Base-by-base conservation (phyloP, 2,113 vertebrate species). In the Hypomesus transpacificus region DNA sequence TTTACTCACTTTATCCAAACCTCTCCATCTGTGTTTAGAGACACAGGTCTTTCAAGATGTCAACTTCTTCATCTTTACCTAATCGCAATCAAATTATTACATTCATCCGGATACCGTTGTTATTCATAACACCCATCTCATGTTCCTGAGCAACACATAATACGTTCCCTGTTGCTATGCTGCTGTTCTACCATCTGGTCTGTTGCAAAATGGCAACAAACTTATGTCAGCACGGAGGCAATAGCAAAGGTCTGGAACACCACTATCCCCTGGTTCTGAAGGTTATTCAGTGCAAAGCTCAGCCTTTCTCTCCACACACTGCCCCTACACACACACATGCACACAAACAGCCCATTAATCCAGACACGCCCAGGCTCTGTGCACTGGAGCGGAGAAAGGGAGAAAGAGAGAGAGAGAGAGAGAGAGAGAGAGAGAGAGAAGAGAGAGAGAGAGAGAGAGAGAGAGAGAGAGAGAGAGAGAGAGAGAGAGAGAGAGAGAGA, bases 311-410 rank as follows among this genome's bases (percentile, higher is more conserved):
- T 14, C 13, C 58, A 21, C 21, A 14, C 21, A 24, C 20, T 14
- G 58, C 58, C 13, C 11, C 57, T 21, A 4, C 7, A 59, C 21
- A 24, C 11, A 9, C 22, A 20, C 22, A 13, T 21, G 4, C 52
- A n/a, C 57, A 84, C 89, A 87, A 88, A 87, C 87, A 90, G 88
- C 87, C 89, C 87, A 91, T 91, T 90, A 91, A 91, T 89, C 90
- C 89, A 89, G 88, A 86, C 87, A 88, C 89, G 87, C 87, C 84
- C 87, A 87, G 86, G 57, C 87, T 17, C 85, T 89, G 87, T 89
- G 89, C 87, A 86, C 71, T 86, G 87, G 84, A 88, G 89, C 87
- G 87, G 80, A 84, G 79, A 87, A 80, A 91, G 80, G n/a, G 54
- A 56, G 53, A 54, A 11, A 54, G 53, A 54, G 53, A 54, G 53